Conservation (phyloP, 2,888 invertebrate genomes). For the Acrobasis repandana region DNA sequence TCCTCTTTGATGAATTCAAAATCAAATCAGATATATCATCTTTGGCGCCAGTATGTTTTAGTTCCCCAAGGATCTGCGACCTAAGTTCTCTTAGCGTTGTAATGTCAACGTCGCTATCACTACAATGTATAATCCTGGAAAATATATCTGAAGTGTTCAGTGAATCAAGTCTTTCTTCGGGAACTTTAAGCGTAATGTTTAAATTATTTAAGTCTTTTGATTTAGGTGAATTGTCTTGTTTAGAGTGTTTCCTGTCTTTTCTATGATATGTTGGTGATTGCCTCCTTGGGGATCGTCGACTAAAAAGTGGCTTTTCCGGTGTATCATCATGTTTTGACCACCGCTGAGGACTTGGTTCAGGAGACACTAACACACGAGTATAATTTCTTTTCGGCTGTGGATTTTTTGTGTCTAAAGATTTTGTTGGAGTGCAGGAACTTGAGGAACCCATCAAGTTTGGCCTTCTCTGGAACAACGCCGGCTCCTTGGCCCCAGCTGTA, state of each 20-base stretch:
- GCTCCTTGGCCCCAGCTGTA: constrained; percentile 67
- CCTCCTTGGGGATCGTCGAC: constrained; percentile 54
- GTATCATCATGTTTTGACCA: constrained; percentile 40
- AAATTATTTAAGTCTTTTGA: constrained; percentile 48
- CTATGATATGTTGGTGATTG: constrained; percentile 54
- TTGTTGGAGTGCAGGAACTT: constrained; percentile 17
- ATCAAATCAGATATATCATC: constrained; percentile 75
- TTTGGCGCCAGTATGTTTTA: constrained; percentile 68
- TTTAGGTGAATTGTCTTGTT: constrained; percentile 41
- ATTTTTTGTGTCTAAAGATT: constrained; percentile 26
- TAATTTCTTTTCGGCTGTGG: constrained; percentile 52
- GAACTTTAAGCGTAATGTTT: constrained; percentile 74
- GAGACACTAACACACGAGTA: constrained; percentile 70
- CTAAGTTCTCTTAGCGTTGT: constrained; percentile 73
- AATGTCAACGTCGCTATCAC: constrained; percentile 73
- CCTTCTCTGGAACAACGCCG: constrained; percentile 70
- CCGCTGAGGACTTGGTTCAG: constrained; percentile 47
- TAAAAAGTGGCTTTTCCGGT: constrained; percentile 54
- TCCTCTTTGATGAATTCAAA: constrained; percentile 63
- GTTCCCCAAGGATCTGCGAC: constrained; percentile 73
- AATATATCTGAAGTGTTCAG: constrained; percentile 72
- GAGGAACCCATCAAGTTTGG: constrained; percentile 51
- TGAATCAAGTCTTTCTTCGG: constrained; percentile 66
- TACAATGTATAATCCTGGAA: constrained; percentile 69
- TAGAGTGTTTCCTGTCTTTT: constrained; percentile 58